phyloP scores from a whole-genome alignment of 2,797 vertebrate genomes.

The Pteropus rufus region DNA sequence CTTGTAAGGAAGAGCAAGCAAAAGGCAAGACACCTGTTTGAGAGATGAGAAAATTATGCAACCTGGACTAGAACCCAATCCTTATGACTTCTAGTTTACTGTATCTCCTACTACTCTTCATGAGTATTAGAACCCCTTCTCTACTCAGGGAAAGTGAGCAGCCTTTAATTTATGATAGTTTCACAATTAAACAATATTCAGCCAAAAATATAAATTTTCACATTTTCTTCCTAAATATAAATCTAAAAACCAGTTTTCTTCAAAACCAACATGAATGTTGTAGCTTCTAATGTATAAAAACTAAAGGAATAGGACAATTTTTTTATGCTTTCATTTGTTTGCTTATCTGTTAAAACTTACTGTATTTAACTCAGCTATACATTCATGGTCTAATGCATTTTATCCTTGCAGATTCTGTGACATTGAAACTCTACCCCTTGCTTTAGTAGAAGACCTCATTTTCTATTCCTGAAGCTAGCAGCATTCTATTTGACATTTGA shows the following conservation, averaged over 20 bases:
- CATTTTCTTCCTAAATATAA: constrained; percentile 13
- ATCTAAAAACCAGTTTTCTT: background rate
- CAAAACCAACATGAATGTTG: background rate
- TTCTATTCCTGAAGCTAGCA: constrained; percentile 45
- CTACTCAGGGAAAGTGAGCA: background rate
- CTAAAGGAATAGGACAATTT: background rate
- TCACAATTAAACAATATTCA: background rate
- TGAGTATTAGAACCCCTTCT: background rate
- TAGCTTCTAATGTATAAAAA: background rate
- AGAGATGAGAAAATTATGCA: background rate
- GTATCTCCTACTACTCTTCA: background rate
- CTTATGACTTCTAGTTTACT: background rate
- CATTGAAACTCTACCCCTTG: constrained; percentile 37
- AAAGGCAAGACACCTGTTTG: background rate
- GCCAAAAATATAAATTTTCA: background rate
- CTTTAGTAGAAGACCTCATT: background rate
- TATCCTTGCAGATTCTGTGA: constrained; percentile 39
- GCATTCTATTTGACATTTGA: constrained; percentile 66
- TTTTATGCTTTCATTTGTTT: constrained; percentile 43
- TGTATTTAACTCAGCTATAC: background rate
- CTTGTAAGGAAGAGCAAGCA: background rate
- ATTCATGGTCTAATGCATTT: constrained; percentile 14
- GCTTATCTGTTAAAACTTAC: constrained; percentile 32
- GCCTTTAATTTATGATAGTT: background rate
- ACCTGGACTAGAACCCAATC: background rate